A percentile compares a stretch with the other conserved stretches of the same genome.
These are phyloP conservation scores for Chrysomallon squamiferum DNA, from an alignment of 1,140 invertebrate species.

Conservation along the genomic window DNA sequence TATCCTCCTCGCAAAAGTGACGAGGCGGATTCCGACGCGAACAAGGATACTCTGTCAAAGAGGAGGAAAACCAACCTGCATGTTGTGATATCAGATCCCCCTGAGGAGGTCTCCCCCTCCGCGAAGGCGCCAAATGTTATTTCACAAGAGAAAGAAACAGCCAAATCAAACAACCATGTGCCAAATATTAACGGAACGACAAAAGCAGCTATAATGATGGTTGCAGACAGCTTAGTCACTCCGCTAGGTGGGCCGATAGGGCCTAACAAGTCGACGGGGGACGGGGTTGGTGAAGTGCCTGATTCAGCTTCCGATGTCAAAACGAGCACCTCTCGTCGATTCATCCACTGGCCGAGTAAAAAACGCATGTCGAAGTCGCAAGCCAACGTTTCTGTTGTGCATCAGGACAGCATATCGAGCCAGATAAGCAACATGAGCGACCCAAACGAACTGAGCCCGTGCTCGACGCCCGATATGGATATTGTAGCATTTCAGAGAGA, in stretches of 20 bases:
- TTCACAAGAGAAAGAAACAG: slow-evolving; percentile 15
- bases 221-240: slow-evolving; percentile 58
- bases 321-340: slow-evolving; percentile 28
- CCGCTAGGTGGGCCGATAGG: slow-evolving; percentile 51
- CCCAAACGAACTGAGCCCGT: slow-evolving; percentile 15
- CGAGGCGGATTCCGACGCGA: neutral
- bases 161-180: slow-evolving; percentile 21
- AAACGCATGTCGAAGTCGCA: slow-evolving; percentile 54
- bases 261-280: slow-evolving; percentile 11
- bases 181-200: slow-evolving; percentile 52
- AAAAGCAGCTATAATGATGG: slow-evolving; percentile 49
- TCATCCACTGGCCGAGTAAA: slow-evolving; percentile 56
- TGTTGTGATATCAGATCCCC: slow-evolving; percentile 1
- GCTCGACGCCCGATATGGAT: slow-evolving; percentile 46
- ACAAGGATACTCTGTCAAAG: slow-evolving; percentile 7
- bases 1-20: slow-evolving; percentile 44
- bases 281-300: neutral
- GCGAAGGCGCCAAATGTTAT: slow-evolving; percentile 16
- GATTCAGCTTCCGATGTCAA: slow-evolving; percentile 29
- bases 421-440: slow-evolving; percentile 17
- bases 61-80: slow-evolving; percentile 8
- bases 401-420: slow-evolving; percentile 22
- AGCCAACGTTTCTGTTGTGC: slow-evolving; percentile 38
- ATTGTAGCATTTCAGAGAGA: slow-evolving; percentile 59
- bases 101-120: slow-evolving; percentile 5